These are phyloP conservation scores for Chaetodon auriga DNA, from an alignment of 2,113 vertebrate genomes.

Conservation along the genomic window DNA sequence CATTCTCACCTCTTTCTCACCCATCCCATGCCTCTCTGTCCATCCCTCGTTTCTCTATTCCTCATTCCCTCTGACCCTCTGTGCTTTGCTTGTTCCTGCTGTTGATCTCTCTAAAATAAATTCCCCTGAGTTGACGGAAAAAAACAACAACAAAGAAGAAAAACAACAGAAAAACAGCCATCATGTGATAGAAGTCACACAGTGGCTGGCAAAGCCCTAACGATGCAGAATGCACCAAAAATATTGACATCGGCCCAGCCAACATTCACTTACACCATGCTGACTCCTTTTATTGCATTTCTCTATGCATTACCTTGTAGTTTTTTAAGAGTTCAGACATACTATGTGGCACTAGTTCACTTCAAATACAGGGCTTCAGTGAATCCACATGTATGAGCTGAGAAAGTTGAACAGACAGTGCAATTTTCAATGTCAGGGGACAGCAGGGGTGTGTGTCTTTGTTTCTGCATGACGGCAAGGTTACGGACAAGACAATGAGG, in stretches of 20 bases:
- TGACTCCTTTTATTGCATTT: background rate
- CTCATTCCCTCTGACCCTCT: slow-evolving; percentile 5
- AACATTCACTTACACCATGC: background rate
- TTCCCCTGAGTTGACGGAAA: slow-evolving; percentile 72
- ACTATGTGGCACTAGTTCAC: background rate
- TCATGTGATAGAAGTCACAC: slow-evolving; percentile 87
- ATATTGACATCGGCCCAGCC: slow-evolving; percentile 19
- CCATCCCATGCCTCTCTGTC: background rate
- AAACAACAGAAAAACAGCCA: slow-evolving; percentile 53
- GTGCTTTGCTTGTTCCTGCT: slow-evolving; percentile 18
- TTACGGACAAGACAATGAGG: slow-evolving; percentile 8
- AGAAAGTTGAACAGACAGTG: background rate
- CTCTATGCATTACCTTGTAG: too few relatives aligned
- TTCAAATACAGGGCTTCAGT: background rate
- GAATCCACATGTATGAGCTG: slow-evolving; percentile 1
- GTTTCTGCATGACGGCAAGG: background rate
- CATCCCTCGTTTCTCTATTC: slow-evolving; percentile 47
- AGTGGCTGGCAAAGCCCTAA: slow-evolving; percentile 65
- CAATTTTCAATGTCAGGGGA: slow-evolving; percentile 13
- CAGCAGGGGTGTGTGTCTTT: background rate
- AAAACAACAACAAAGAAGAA: background rate
- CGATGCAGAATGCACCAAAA: slow-evolving; percentile 54
- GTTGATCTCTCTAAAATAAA: slow-evolving; percentile 74
- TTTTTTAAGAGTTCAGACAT: background rate
- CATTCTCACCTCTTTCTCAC: background rate